Base-by-base conservation (phyloP, 2,797 vertebrate genomes). In the Neomorphus geoffroyi region DNA sequence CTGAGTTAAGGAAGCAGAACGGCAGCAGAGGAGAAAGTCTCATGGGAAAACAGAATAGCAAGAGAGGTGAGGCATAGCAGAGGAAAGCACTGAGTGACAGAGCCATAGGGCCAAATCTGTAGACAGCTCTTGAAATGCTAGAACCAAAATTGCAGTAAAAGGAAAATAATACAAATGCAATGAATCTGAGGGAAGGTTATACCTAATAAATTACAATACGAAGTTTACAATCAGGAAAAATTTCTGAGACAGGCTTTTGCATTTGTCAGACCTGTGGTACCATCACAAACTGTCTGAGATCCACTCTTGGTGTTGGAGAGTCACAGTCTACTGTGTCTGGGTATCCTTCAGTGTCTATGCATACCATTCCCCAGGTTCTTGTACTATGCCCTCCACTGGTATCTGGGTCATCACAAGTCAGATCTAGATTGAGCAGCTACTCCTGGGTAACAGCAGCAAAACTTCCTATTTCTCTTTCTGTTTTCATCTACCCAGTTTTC, bases 1-100 rank as follows among this genome's bases (percentile, higher is more conserved):
- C 81, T 80, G 79, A 13, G 45, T 81, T 84, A 86, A 91, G 79
- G 93, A 94, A 96, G 83, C 92, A 95, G 86, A 95, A 96, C 62
- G 2, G 51, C 54, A 91, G 60, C 8, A 2, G 45, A 96, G 57
- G 53, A 41, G 28, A 80, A 84, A 91, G 48, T 64, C 94, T 79
- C 66, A 3, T 24, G 88, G 92, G 92, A 93, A 72, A 88, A 86
- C 2, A 84, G 77, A 86, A 39, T 2, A 81, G 74, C 78, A 87
- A 28, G 86, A 87, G 94, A 96, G 67, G 90, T 70, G 91, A 93
- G 80, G 73, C 91, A 64, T 41, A 53, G 91, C 93, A 67, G 69
- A 83, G 72, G 69, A 80, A 53, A 93, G 81, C 33, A 1, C n/a
- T n/a, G 50, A 75, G 77, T 28, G 73, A 56, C 80, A 92, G 66